phyloP scores from a whole-genome alignment of 2,113 vertebrate genomes.

The Alouatta palliata region DNA sequence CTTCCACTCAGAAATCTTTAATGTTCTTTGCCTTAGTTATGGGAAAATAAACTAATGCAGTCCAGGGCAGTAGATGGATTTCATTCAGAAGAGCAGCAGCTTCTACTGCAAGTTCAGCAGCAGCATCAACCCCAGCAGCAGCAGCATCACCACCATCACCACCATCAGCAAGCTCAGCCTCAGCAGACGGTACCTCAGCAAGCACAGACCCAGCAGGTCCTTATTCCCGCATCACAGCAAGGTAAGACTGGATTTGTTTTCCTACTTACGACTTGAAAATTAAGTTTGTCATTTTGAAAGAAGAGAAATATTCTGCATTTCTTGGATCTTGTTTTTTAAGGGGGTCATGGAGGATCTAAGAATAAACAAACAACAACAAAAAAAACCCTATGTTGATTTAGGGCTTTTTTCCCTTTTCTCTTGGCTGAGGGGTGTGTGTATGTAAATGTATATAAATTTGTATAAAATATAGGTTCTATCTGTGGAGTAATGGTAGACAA shows the following conservation, averaged over 20 bases:
- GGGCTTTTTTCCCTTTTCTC: neutral
- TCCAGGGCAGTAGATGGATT: constrained; percentile 99
- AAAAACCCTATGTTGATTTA: neutral
- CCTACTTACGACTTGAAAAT: neutral
- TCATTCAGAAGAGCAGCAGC: constrained; percentile 96
- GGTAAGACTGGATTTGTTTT: constrained; percentile 82
- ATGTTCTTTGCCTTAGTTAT: constrained; percentile 87
- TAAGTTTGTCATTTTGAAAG: neutral
- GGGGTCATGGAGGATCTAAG: neutral
- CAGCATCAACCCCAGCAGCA: constrained; percentile 90
- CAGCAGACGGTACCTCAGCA: constrained; percentile 77
- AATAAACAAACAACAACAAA: neutral
- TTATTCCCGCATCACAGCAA: constrained; percentile 94
- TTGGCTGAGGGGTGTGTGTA: neutral
- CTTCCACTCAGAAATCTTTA: constrained; percentile 26
- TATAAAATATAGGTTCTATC: neutral
- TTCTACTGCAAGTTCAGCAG: constrained; percentile 92
- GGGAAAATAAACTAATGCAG: constrained; percentile 98
- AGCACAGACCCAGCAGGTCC: constrained; percentile 89
- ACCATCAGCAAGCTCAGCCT: constrained; percentile 82
- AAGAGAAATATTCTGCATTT: neutral
- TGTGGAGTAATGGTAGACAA: neutral
- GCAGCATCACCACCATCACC: constrained; percentile 87
- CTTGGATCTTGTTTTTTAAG: constrained; percentile 28
- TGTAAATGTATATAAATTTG: neutral